These are phyloP conservation scores for Rhadinocentrus ornatus DNA, from an alignment of 2,797 vertebrate species.

Conservation along the genomic window DNA sequence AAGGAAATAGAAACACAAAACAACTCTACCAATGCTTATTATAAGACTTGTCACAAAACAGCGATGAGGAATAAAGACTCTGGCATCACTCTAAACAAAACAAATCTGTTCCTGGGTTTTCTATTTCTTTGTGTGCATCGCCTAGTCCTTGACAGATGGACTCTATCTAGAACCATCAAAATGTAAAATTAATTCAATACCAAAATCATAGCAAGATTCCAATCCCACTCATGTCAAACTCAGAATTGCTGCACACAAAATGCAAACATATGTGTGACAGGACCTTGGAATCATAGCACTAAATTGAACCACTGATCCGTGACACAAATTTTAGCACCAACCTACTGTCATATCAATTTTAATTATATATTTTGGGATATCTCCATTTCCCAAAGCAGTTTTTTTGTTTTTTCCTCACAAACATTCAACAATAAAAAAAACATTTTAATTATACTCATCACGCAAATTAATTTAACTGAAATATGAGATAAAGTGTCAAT, in stretches of 20 bases:
- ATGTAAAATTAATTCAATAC: slow-evolving; percentile 64
- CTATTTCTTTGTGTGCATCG: slow-evolving; percentile 12
- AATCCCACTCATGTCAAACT: slow-evolving; percentile 37
- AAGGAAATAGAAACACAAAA: slow-evolving; percentile 57
- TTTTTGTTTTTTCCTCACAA: neutral
- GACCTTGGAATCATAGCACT: neutral
- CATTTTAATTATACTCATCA: neutral
- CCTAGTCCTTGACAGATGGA: slow-evolving; percentile 51
- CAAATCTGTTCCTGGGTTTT: slow-evolving; percentile 24
- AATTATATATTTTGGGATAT: neutral
- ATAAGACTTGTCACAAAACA: slow-evolving; percentile 54
- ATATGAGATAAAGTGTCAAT: neutral
- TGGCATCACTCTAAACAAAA: slow-evolving; percentile 38
- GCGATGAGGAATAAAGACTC: slow-evolving; percentile 22
- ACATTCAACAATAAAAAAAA: neutral
- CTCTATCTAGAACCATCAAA: slow-evolving; percentile 58
- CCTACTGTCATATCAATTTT: neutral
- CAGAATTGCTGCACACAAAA: slow-evolving; percentile 47
- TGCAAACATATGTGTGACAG: slow-evolving; percentile 38
- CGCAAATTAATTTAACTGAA: neutral
- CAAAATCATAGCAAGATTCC: slow-evolving; percentile 52
- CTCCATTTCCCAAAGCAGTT: neutral
- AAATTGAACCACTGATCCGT: slow-evolving; percentile 30
- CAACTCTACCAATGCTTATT: slow-evolving; percentile 59
- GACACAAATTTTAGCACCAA: slow-evolving; percentile 32